Conservation (phyloP, 2,888 invertebrate species). For the Linnaemya tessellans region DNA sequence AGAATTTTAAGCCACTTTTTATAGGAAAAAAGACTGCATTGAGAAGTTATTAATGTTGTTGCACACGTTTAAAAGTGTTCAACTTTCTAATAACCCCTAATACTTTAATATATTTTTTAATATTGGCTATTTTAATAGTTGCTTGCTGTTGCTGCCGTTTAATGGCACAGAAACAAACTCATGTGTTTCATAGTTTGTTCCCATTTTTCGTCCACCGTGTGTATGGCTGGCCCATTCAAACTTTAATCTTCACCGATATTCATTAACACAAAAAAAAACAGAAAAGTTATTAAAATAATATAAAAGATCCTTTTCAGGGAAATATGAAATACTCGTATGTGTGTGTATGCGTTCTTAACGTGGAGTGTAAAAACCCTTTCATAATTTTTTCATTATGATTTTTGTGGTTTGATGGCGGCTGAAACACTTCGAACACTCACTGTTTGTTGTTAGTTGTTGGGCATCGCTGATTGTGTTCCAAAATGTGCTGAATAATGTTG, state of each 20-base stretch:
- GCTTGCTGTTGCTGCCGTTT: slow-evolving; percentile 35
- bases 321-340: slow-evolving; percentile 14
- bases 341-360: slow-evolving; percentile 38
- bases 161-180: slow-evolving; percentile 23
- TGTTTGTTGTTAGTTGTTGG: slow-evolving; percentile 12
- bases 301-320: slow-evolving; percentile 60
- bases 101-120: slow-evolving; percentile 20
- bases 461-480: slow-evolving; percentile 13
- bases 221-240: slow-evolving; percentile 43
- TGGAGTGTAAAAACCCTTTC: slow-evolving; percentile 52
- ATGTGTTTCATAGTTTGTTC: slow-evolving; percentile 22
- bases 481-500: slow-evolving; percentile 74
- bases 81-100: slow-evolving; percentile 36
- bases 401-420: slow-evolving; percentile 42
- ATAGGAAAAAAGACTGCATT: too few relatives aligned
- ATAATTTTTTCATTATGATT: slow-evolving; percentile 49
- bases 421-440: not conserved
- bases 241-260: slow-evolving; percentile 68
- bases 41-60: too few relatives aligned
- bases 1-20: too few relatives aligned
- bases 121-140: slow-evolving; percentile 54
- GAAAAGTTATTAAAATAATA: slow-evolving; percentile 70
- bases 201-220: slow-evolving; percentile 11
- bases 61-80: too few relatives aligned
- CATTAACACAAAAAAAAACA: slow-evolving; percentile 55